Percentiles rank a stretch among this genome's conserved stretches.
Evolutionary conservation across 2,888 invertebrate genomes (phyloP).

Genomic region (Limnephilus marmoratus): DNA sequence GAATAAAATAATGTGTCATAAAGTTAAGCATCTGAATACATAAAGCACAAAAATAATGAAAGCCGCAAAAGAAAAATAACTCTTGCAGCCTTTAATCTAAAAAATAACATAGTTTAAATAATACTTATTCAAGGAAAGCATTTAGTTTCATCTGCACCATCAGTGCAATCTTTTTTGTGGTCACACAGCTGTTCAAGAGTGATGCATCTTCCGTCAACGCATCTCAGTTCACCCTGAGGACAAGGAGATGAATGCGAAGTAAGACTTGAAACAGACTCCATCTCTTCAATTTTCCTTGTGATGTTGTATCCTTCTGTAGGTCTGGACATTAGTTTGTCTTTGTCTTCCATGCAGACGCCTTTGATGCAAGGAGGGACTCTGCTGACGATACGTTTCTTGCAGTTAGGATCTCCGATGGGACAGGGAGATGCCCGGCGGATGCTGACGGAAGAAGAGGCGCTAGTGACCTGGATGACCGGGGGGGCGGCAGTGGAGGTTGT

Average conservation of each 20-base stretch:
- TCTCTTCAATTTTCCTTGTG: constrained; percentile 52
- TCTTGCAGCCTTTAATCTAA: neutral
- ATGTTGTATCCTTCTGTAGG: constrained; percentile 59
- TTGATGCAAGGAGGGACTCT: constrained; percentile 68
- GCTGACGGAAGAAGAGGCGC: constrained; percentile 50
- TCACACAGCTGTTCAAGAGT: constrained; percentile 81
- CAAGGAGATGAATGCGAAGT: constrained; percentile 75
- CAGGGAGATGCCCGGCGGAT: constrained; percentile 38
- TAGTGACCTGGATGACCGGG: constrained; percentile 45
- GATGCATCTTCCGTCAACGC: constrained; percentile 81
- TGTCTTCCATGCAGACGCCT: constrained; percentile 68
- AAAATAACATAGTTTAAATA: neutral
- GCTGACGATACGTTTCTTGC: constrained; percentile 44
- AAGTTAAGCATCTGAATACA: constrained; percentile 11
- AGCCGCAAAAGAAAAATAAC: neutral
- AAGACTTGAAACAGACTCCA: constrained; percentile 63
- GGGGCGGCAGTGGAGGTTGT: constrained; percentile 50
- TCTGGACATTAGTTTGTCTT: neutral
- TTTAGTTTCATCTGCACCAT: constrained; percentile 81
- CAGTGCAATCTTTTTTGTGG: constrained; percentile 79
- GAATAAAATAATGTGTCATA: neutral
- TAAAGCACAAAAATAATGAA: neutral
- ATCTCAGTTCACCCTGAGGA: constrained; percentile 78
- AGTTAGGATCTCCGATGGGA: constrained; percentile 49
- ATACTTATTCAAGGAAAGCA: constrained; percentile 75